Base-by-base conservation (phyloP, 2,797 vertebrate genomes). In the Octomys mimax region DNA sequence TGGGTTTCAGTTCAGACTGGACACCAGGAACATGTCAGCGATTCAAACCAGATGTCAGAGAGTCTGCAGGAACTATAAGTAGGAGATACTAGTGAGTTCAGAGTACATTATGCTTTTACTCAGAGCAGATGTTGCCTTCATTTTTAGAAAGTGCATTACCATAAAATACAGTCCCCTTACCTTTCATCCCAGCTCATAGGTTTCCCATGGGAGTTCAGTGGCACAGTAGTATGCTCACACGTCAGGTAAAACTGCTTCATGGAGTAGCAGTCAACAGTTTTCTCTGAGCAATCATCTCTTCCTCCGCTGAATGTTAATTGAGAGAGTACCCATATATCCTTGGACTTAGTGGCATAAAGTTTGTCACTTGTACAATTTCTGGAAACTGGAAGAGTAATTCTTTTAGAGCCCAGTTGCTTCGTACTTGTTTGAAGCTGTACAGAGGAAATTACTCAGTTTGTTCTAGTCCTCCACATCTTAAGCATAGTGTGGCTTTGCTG, bases 61-160 rank as follows among this genome's bases (percentile, higher is more conserved):
- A 62, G 3, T 89, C 64, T 68, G 6, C 28, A 62, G 42, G 36
- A 78, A 59, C 46, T 57, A 70, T 19, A 86, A 91, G 61, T 59
- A 91, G 52, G 68, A 66, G 62, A 79, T n/a, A 71, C 64, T 49
- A 64, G 36, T n/a, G 59, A 93, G 31, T 54, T 18, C 21, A 85
- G 46, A 68, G 49, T 77, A 92, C 93, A 92, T 81, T 78, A n/a
- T 59, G 31, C 16, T 89, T 77, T 85, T 80, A 68, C 64, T 80
- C 79, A 93, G 77, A 89, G 80, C 89, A 91, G 26, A 85, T 57
- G 57, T 52, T 64, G 18, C 89, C 61, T 96, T 95, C 78, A 42
- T 80, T 93, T 89, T 87, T 81, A 68, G 26, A 62, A 78, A 88
- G 2, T 42, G 2, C 4, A 39, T 80, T 82, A n/a, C 19, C 61